Evolutionary conservation across 1,140 invertebrate genomes (phyloP), one percentile per base, ranked within the genome.

Genomic region (Drosophila equinoxialis): DNA sequence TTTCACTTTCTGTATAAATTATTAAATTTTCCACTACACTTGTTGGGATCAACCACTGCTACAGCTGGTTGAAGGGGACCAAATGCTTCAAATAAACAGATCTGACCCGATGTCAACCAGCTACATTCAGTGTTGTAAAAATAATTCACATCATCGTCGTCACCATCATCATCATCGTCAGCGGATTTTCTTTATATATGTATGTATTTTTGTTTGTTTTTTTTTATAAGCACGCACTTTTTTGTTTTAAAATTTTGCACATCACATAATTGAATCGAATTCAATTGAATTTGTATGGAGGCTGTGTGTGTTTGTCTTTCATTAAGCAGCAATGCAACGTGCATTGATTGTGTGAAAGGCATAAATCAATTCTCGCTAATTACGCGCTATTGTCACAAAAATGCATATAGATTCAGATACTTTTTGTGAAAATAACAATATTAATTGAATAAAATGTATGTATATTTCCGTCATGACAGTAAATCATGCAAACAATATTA

Each of bases 31-130:
- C 45, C 33, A 35, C 13, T 71, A 39, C 17, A 26, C 20, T 75
- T 71, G 90, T 77, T 91, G 90, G 42, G 65, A 82, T 74, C 90
- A 91, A 91, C 63, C 74, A 90, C 90, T 91, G 90, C 81, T 91
- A 91, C 90, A 91, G 90, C 90, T 91, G 90, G 90, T 91, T 91
- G 90, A 91, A 91, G 90, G 90, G 90, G 90, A 91, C 90, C 90
- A 91, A 91, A 91, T 91, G 39, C 81, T 87, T 78, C 55, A 20
- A 26, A 67, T 74, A 64, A 83, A 70, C 68, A 91, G 79, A 91
- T 91, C 86, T 91, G 90, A 91, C 90, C 90, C 90, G 87, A 90
- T 90, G 84, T 89, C 90, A 91, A 91, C 90, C 90, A 91, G 90
- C 90, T 91, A 91, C 90, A 91, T 68, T 90, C 90, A 91, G 90